phyloP scores from a whole-genome alignment of 2,113 vertebrate species.

The Charina bottae region DNA sequence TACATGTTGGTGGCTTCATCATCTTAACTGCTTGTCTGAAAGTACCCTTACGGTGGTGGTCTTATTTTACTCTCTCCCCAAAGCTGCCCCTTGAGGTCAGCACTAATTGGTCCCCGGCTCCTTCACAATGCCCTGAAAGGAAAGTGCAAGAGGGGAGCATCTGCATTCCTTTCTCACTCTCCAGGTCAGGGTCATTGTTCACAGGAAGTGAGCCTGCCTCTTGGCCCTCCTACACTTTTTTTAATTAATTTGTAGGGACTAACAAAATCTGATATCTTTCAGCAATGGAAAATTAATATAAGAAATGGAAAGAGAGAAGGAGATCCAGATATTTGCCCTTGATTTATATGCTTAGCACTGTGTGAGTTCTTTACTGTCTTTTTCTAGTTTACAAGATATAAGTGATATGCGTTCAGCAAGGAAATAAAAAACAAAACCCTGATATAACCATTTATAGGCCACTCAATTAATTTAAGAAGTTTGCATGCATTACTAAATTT shows the following conservation, averaged over 20 bases:
- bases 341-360: constrained; percentile 49
- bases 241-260: constrained; percentile 35
- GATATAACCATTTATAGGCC: constrained; percentile 72
- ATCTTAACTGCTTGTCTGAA: not conserved
- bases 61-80: not conserved
- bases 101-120: constrained; percentile 45
- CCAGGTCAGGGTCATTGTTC: constrained; percentile 54
- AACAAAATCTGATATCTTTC: constrained; percentile 12
- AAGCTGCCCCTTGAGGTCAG: constrained; percentile 38
- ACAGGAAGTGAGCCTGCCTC: constrained; percentile 50
- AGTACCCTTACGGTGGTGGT: too few species aligned
- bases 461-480: constrained; percentile 68
- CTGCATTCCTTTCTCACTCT: constrained; percentile 57
- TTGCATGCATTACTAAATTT: constrained; percentile 65
- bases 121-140: constrained; percentile 32
- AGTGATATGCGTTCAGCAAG: constrained; percentile 67
- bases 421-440: constrained; percentile 71
- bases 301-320: not conserved
- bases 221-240: constrained; percentile 17
- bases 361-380: constrained; percentile 52
- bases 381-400: constrained; percentile 64
- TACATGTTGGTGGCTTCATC: not conserved
- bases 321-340: constrained; percentile 58
- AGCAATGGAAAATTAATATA: not conserved
- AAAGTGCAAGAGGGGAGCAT: constrained; percentile 53